A percentile compares a stretch with the other conserved stretches of the same genome.
These are phyloP conservation scores for Stichopus chloronotus DNA, from an alignment of 35 echinoderm and acorn worm species.

Conservation along the genomic window DNA sequence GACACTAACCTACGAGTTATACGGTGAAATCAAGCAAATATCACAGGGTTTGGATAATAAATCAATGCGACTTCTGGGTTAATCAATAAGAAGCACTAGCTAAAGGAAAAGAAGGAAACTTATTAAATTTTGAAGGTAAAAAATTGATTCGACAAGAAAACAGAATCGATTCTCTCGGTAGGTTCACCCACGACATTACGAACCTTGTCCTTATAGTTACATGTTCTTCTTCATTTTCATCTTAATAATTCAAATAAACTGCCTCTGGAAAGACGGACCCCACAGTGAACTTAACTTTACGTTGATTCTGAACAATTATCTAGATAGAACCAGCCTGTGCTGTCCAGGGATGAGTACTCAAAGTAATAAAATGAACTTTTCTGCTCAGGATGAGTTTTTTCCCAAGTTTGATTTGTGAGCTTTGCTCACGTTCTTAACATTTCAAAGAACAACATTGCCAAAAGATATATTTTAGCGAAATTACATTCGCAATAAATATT, in stretches of 20 bases:
- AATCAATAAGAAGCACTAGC: neutral
- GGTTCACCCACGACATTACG: neutral
- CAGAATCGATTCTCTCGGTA: neutral
- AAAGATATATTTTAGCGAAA: no score
- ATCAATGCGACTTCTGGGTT: constrained; percentile 3
- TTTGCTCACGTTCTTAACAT: no score
- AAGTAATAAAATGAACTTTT: no score
- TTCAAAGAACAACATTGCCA: no score
- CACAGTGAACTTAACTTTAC: no score
- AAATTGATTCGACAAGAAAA: constrained; percentile 1
- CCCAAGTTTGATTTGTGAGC: no score
- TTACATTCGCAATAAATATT: no score
- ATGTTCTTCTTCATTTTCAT: neutral
- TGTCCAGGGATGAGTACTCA: no score
- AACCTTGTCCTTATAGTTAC: neutral
- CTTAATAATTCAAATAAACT: neutral
- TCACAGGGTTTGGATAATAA: neutral
- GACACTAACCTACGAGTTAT: neutral
- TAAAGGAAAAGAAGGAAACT: neutral
- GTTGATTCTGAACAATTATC: no score
- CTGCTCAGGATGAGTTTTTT: no score
- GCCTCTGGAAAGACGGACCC: neutral
- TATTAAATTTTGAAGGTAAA: neutral
- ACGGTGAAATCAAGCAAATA: neutral
- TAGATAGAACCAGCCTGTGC: no score